These are phyloP conservation scores for Cacoxenus indagator DNA, from an alignment of 2,888 invertebrate genomes.

Conservation along the genomic window DNA sequence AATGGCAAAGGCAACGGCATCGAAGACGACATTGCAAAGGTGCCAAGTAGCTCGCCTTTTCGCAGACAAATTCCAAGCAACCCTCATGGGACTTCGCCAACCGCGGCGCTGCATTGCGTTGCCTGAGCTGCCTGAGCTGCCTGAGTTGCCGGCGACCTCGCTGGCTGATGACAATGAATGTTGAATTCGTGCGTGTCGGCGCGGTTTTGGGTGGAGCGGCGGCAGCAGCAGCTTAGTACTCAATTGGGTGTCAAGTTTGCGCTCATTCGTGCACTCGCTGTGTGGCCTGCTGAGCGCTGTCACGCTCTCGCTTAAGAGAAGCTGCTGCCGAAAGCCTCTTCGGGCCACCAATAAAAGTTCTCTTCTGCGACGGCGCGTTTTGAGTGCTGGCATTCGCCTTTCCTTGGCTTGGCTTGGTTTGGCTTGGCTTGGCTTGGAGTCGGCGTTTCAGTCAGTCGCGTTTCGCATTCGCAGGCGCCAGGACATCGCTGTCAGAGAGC, in stretches of 20 bases:
- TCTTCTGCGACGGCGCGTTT: slow-evolving; percentile 22
- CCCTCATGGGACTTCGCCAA: slow-evolving; percentile 49
- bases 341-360: slow-evolving; percentile 12
- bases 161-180: slow-evolving; percentile 5
- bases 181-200: slow-evolving; percentile 16
- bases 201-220: slow-evolving; percentile 34
- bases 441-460: slow-evolving; percentile 55
- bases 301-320: slow-evolving; percentile 13
- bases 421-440: slow-evolving; percentile 41
- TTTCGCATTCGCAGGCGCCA: slow-evolving; percentile 66
- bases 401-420: slow-evolving; percentile 36
- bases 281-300: slow-evolving; percentile 25
- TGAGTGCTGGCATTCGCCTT: slow-evolving; percentile 35
- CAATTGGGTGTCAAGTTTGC: background rate
- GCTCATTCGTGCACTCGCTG: slow-evolving; percentile 3
- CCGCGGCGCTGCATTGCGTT: background rate
- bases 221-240: background rate
- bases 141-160: background rate
- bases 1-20: slow-evolving; percentile 4
- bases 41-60: background rate
- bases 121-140: slow-evolving; percentile 25
- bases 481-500: slow-evolving; percentile 47
- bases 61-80: slow-evolving; percentile 35
- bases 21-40: background rate
- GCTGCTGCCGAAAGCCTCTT: background rate